Percentiles rank a stretch among this genome's conserved stretches.
Conservation (phyloP, 2,113 vertebrate species). For the Rhegmatorhina hoffmannsi region DNA sequence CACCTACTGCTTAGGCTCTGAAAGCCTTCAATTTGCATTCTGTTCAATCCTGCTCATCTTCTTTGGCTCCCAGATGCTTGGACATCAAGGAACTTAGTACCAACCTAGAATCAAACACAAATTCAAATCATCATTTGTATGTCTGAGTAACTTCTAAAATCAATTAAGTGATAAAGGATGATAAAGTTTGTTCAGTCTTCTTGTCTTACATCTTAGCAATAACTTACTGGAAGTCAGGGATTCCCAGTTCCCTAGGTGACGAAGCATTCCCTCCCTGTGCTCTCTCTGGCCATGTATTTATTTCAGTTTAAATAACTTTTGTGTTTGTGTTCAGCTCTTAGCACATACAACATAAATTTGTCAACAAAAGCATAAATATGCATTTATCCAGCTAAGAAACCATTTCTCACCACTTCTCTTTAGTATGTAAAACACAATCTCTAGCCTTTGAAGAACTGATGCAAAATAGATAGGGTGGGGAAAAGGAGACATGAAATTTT, state of each 20-base stretch:
- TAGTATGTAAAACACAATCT: not conserved
- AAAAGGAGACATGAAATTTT: fast-evolving
- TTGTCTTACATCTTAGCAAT: not conserved
- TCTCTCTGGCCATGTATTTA: not conserved
- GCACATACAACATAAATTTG: not conserved
- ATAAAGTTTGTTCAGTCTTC: not conserved
- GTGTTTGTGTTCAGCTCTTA: not conserved
- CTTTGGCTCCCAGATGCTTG: not conserved
- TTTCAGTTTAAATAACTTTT: not conserved
- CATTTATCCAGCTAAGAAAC: not conserved
- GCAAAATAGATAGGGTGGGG: fast-evolving
- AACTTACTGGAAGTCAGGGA: not conserved
- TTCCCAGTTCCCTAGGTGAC: not conserved
- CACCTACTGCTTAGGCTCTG: not conserved
- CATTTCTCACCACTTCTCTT: not conserved
- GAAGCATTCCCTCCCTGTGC: not conserved
- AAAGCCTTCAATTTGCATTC: not conserved
- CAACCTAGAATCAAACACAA: not conserved
- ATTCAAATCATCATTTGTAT: not conserved
- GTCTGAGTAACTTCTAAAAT: not conserved
- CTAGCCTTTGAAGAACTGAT: not conserved
- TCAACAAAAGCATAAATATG: not conserved
- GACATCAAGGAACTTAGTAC: not conserved
- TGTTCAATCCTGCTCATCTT: not conserved
- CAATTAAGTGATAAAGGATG: not conserved